A percentile compares a stretch with the other conserved stretches of the same genome.
These are phyloP conservation scores for Calcarius lapponicus DNA, from an alignment of 2,797 vertebrate genomes.

Conservation along the genomic window DNA sequence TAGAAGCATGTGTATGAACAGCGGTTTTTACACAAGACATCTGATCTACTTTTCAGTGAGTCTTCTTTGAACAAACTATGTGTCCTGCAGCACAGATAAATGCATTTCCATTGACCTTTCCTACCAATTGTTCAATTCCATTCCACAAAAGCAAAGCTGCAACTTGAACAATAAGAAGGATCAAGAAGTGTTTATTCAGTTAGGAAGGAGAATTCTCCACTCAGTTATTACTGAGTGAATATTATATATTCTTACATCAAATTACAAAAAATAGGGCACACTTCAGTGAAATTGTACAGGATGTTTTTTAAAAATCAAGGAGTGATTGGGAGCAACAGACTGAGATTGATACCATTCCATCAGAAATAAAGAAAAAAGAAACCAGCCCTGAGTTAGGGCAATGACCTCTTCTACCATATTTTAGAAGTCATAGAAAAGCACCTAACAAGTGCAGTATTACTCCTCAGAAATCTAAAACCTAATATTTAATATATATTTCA, in stretches of 20 bases:
- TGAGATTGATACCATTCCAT: background rate
- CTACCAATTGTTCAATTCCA: background rate
- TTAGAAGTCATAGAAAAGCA: background rate
- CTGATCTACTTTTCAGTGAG: background rate
- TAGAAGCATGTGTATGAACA: background rate
- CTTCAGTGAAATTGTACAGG: background rate
- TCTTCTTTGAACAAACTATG: background rate
- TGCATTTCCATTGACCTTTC: background rate
- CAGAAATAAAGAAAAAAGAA: background rate
- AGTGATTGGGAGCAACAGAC: background rate
- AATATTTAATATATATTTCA: background rate
- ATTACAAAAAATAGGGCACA: background rate
- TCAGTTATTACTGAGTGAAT: background rate
- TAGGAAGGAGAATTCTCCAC: background rate
- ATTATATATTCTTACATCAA: background rate
- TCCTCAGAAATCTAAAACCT: background rate
- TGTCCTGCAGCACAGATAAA: background rate
- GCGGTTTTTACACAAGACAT: background rate
- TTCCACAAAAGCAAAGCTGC: background rate
- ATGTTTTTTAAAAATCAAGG: background rate
- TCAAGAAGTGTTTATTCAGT: background rate
- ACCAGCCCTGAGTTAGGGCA: fast-evolving
- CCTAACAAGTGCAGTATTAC: background rate
- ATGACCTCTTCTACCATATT: background rate
- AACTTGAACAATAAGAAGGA: background rate